A percentile compares a stretch with the other conserved stretches of the same genome.
Evolutionary conservation across 1,140 invertebrate species (phyloP).

Genomic region (Pachypeltis micranthus): DNA sequence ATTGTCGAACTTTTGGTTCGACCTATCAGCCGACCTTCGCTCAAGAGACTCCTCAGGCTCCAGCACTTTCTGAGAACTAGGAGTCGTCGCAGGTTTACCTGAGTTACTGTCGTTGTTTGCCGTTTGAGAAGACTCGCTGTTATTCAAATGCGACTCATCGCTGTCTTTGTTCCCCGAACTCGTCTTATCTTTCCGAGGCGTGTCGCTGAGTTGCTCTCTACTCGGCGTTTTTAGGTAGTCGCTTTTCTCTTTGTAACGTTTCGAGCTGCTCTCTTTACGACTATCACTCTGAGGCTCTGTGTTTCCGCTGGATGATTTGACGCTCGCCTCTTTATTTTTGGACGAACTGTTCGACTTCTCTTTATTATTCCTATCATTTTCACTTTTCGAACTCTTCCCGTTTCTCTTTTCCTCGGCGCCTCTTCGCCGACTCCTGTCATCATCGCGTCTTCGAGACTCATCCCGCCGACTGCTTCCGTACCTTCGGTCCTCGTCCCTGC

Average conservation of each 20-base stretch:
- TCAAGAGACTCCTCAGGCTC: background rate
- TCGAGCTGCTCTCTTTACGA: background rate
- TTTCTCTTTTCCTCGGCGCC: conserved; percentile 24
- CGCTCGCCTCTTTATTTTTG: background rate
- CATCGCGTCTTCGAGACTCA: conserved; percentile 19
- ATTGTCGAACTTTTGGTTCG: background rate
- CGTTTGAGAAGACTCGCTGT: background rate
- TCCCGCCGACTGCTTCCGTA: conserved; percentile 16
- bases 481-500: background rate
- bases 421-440: conserved; percentile 19
- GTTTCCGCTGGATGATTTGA: background rate
- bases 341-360: background rate
- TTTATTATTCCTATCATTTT: background rate
- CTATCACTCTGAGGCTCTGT: background rate
- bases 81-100: background rate
- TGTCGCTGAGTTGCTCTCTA: background rate
- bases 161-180: background rate
- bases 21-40: background rate
- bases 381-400: conserved; percentile 12
- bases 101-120: background rate
- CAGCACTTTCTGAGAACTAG: background rate
- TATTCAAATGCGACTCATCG: background rate
- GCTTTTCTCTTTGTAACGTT: background rate
- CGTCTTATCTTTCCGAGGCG: background rate
- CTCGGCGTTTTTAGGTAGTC: background rate